Percentiles rank a stretch among this genome's conserved stretches.
These are phyloP conservation scores for Danio jaintianensis DNA, from an alignment of 2,797 vertebrate genomes.

Conservation along the genomic window DNA sequence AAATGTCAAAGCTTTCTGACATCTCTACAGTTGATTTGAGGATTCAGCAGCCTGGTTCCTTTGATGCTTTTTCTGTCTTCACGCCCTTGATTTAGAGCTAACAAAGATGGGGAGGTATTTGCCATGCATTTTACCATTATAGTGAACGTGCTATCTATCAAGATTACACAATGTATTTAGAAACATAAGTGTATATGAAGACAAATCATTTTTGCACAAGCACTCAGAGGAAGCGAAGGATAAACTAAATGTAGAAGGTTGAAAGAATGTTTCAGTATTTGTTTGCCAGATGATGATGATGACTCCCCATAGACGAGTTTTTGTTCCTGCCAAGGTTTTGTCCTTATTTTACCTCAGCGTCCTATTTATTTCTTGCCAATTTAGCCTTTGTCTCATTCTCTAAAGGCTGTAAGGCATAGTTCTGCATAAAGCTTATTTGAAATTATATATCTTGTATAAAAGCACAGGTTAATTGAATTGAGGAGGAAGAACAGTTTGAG, in stretches of 20 bases:
- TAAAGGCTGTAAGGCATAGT: not conserved
- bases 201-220: not conserved
- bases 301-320: conserved; percentile 3
- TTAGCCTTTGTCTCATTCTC: not conserved
- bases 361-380: not conserved
- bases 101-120: conserved; percentile 9
- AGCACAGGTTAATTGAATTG: too few species aligned
- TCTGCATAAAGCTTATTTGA: not conserved
- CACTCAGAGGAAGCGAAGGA: conserved; percentile 7
- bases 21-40: not conserved
- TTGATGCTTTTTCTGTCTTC: conserved; percentile 17
- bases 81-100: conserved; percentile 9
- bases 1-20: not conserved
- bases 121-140: not conserved
- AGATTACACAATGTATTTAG: conserved; percentile 1
- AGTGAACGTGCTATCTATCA: conserved; percentile 23
- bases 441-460: not conserved
- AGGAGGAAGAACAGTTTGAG: not conserved
- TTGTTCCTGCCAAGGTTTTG: conserved; percentile 10
- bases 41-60: not conserved
- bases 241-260: not conserved
- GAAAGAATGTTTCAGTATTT: not conserved
- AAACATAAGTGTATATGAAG: not conserved
- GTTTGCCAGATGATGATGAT: not conserved
- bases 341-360: not conserved